phyloP scores from a whole-genome alignment of 2,113 vertebrate genomes.

The Notechis scutatus region DNA sequence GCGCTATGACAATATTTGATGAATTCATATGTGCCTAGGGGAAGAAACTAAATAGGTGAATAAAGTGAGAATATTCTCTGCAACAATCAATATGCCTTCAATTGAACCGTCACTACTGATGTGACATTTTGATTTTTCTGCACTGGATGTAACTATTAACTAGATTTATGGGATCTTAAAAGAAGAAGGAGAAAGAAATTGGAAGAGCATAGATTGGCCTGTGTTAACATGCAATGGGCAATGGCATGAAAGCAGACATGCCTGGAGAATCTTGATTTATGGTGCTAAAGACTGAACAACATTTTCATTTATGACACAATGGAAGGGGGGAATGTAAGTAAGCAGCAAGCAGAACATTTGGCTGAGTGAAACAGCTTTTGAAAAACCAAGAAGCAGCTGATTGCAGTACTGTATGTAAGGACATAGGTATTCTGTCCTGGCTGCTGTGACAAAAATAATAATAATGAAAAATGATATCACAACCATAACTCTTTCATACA shows the following conservation, averaged over 20 bases:
- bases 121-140: constrained; percentile 73
- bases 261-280: neutral
- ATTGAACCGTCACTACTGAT: constrained; percentile 66
- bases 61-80: constrained; percentile 70
- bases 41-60: constrained; percentile 73
- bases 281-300: neutral
- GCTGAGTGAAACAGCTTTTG: neutral
- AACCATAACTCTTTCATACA: neutral
- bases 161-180: constrained; percentile 54
- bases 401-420: neutral
- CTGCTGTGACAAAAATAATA: neutral
- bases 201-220: neutral
- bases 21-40: constrained; percentile 65
- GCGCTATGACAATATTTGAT: constrained; percentile 72
- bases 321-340: neutral
- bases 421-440: neutral
- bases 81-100: constrained; percentile 75
- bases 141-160: constrained; percentile 44
- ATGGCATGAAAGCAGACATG: neutral
- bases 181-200: neutral
- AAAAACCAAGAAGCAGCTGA: neutral
- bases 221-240: neutral
- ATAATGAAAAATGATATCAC: neutral
- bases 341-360: neutral
- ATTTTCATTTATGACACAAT: neutral